Base-by-base conservation (phyloP, 2,797 vertebrate species). In the Xenops minutus region DNA sequence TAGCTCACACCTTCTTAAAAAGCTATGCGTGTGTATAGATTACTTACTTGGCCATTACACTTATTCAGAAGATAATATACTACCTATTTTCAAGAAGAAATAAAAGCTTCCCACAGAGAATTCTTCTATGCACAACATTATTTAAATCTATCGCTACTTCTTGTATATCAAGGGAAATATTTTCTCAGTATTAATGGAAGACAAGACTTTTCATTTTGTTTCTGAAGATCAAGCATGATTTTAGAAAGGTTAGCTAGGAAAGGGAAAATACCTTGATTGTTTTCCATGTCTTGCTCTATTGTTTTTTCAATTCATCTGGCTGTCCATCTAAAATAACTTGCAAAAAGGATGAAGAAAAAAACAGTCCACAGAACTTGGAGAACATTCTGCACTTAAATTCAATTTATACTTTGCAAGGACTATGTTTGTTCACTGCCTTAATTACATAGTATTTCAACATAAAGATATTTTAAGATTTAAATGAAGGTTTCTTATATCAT, bases 201-300 rank as follows among this genome's bases (percentile, higher is more conserved):
- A 82, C 67, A 92, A 85, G n/a, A 63, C 14, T 90, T 95, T 90
- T 92, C 69, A 85, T 95, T 93, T 93, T 84, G 32, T 90, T 95
- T 89, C 88, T 71, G 49, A 87, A 92, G 80, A 89, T 82, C 85
- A 89, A 72, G 71, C 29, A 59, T 54, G 69, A 80, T 94, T 95
- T 94, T 36, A 87, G 51, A 94, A 82, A 61, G 73, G 69, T 90
- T 92, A 93, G 34, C 58, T 76, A 68, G 56, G 51, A 73, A 96
- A 84, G 34, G 32, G 52, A 95, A 87, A 89, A 78, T 63, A 71
- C 34, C 49, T 72, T 93, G 88, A 95, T 73, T 92, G 84, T 67
- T 96, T 95, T 75, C 80, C 72, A 66, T 83, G 85, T 78, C 93
- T 80, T 61, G 49, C 52, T 68, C 51, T 77, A 73, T 75, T 10